Evolutionary conservation across 2,888 invertebrate species (phyloP).

Genomic region (Minunthozetes semirufus): DNA sequence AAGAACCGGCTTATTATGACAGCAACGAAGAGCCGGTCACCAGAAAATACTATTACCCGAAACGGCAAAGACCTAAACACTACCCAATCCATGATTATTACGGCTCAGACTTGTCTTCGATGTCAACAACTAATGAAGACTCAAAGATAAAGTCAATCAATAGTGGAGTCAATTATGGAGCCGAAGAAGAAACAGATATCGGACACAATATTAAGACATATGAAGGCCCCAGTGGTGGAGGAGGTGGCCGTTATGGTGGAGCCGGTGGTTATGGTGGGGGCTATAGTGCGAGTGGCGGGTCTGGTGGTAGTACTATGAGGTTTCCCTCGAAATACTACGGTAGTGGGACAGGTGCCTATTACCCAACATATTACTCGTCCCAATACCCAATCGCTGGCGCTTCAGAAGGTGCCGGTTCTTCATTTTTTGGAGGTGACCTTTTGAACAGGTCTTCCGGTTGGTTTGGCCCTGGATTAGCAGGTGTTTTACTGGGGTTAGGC

Average conservation of each 20-base stretch:
- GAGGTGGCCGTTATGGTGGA: too few species aligned
- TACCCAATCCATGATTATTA: not conserved
- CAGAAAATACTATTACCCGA: not conserved
- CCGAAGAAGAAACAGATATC: not conserved
- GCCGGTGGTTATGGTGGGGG: too few species aligned
- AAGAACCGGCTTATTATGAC: not conserved
- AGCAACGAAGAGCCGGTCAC: not conserved
- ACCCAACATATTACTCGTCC: not conserved
- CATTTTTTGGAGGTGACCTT: not conserved
- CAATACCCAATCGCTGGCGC: not conserved
- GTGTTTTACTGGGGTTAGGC: slow-evolving; percentile 23
- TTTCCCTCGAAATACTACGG: not conserved
- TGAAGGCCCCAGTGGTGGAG: too few species aligned
- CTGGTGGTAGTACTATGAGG: not conserved
- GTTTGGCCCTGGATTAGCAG: slow-evolving; percentile 30
- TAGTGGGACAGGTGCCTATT: not conserved
- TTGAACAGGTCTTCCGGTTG: slow-evolving; percentile 8
- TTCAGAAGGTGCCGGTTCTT: not conserved
- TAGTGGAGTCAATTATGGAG: not conserved
- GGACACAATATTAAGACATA: not conserved
- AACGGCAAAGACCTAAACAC: not conserved
- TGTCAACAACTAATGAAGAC: not conserved
- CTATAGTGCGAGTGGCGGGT: too few species aligned
- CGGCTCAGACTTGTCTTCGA: not conserved
- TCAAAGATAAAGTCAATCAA: not conserved